phyloP scores from a whole-genome alignment of 2,797 vertebrate species.

The Gadopsis marmoratus region DNA sequence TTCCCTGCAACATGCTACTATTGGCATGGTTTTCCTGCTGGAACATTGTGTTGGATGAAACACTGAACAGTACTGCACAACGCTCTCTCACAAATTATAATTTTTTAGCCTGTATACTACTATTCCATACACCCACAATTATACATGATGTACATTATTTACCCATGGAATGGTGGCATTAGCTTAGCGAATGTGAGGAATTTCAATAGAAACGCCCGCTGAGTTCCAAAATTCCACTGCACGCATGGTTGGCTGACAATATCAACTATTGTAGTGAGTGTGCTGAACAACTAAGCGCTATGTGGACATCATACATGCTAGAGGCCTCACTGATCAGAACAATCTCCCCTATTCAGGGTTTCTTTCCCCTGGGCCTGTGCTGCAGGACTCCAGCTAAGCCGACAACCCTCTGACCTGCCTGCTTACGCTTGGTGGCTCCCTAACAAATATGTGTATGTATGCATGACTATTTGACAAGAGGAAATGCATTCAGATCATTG shows the following conservation, averaged over 20 bases:
- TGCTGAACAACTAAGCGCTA: slow-evolving; percentile 47
- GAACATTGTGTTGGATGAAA: not conserved
- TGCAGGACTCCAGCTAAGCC: slow-evolving; percentile 24
- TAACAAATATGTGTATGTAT: slow-evolving; percentile 24
- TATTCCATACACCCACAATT: slow-evolving; percentile 15
- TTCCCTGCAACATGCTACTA: not conserved
- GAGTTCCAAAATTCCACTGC: slow-evolving; percentile 64
- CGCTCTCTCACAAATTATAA: not conserved
- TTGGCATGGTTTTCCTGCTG: not conserved
- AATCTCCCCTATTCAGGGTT: slow-evolving; percentile 59
- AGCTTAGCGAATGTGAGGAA: slow-evolving; percentile 38
- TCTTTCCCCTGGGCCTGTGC: slow-evolving; percentile 13
- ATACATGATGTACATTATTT: slow-evolving; percentile 26
- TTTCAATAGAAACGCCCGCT: slow-evolving; percentile 37
- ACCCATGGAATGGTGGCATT: slow-evolving; percentile 80
- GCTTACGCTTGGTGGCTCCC: slow-evolving; percentile 13
- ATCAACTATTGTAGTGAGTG: slow-evolving; percentile 60
- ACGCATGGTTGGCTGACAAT: slow-evolving; percentile 85
- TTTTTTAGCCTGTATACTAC: not conserved
- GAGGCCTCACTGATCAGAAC: slow-evolving; percentile 52
- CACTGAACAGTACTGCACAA: not conserved
- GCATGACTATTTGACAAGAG: slow-evolving; percentile 6
- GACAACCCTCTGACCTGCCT: slow-evolving; percentile 35
- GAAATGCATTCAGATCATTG: slow-evolving; percentile 28
- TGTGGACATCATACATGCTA: slow-evolving; percentile 51